These are phyloP conservation scores for Nephrocerus scutellatus DNA, from an alignment of 2,888 invertebrate species.

Conservation along the genomic window DNA sequence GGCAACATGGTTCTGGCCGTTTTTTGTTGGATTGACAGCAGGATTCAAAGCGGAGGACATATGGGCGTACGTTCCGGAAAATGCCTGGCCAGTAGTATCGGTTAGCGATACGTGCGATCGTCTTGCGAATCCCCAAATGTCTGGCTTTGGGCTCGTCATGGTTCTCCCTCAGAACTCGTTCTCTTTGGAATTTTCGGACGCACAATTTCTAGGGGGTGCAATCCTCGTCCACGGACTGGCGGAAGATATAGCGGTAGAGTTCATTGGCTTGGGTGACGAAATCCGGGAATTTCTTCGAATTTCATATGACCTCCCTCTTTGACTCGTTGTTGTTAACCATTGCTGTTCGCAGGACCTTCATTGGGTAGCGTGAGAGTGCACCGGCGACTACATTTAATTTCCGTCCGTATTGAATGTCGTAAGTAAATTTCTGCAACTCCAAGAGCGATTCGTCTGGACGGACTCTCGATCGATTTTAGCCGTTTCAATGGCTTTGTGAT, in stretches of 20 bases:
- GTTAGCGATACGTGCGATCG: background rate
- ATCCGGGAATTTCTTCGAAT: constrained; percentile 3
- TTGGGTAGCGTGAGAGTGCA: too few relatives aligned
- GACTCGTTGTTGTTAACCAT: too few relatives aligned
- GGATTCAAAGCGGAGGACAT: background rate
- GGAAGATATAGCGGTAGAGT: constrained; percentile 2
- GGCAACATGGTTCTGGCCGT: too few relatives aligned
- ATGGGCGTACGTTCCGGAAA: background rate
- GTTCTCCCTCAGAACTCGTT: constrained; percentile 4
- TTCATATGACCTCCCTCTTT: too few relatives aligned
- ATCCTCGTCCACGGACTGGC: background rate
- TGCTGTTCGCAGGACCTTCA: too few relatives aligned
- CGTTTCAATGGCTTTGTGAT: too few relatives aligned
- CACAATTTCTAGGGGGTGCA: constrained; percentile 5
- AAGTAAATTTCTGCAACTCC: constrained; percentile 12
- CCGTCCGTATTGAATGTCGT: constrained; percentile 4
- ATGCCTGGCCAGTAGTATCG: constrained; percentile 11
- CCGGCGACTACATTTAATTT: constrained; percentile 11
- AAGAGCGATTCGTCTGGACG: constrained; percentile 8
- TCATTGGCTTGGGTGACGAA: background rate
- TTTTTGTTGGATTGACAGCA: background rate
- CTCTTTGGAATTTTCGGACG: background rate
- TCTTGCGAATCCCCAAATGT: constrained; percentile 5
- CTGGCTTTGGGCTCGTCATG: constrained; percentile 4
- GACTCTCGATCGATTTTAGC: constrained; percentile 12